phyloP scores from a whole-genome alignment of 2,888 invertebrate species.

The Epinotia ramella region DNA sequence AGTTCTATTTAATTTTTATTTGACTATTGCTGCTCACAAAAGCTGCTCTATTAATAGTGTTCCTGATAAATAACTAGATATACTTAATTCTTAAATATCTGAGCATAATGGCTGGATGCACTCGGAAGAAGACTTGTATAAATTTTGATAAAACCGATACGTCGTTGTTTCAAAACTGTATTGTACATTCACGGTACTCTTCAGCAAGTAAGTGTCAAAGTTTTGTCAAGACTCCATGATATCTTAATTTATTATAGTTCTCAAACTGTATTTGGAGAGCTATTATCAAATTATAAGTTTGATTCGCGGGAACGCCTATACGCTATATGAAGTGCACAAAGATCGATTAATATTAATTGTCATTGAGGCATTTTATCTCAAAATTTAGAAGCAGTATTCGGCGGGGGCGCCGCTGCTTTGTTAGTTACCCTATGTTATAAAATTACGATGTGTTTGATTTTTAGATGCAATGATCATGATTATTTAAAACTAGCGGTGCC shows the following conservation, averaged over 20 bases:
- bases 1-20: not conserved
- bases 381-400: no score
- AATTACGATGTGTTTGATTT: no score
- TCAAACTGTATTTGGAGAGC: not conserved
- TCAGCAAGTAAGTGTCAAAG: conserved; percentile 18
- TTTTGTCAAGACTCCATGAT: not conserved
- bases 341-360: not conserved
- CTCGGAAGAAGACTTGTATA: conserved; percentile 34
- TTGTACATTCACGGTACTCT: conserved; percentile 16
- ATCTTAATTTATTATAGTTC: not conserved
- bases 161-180: conserved; percentile 15
- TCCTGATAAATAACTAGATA: not conserved
- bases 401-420: no score
- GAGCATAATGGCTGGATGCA: conserved; percentile 20
- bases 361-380: not conserved
- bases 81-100: not conserved
- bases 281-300: not conserved
- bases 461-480: no score
- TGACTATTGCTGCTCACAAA: no score
- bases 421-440: no score
- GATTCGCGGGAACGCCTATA: not conserved
- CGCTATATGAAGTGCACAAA: not conserved
- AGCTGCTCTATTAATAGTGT: not conserved
- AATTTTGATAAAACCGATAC: conserved; percentile 33
- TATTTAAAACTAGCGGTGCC: no score